These are phyloP conservation scores for Gallinago solitaria DNA, from an alignment of 2,797 vertebrate genomes.

Conservation along the genomic window DNA sequence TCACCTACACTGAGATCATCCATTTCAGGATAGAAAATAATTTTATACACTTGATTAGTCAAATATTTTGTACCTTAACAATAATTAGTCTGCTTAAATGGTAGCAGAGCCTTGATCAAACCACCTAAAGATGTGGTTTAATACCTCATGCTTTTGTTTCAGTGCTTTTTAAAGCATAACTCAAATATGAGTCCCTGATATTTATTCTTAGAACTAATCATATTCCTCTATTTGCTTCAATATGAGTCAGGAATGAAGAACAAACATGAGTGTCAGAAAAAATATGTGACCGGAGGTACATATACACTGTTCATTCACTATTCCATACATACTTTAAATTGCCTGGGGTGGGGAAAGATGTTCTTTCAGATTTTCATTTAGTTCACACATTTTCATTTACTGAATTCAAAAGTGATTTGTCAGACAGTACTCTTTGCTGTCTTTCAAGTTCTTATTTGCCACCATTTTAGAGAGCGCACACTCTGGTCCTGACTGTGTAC, in stretches of 20 bases:
- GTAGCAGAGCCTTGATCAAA: neutral
- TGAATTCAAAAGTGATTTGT: neutral
- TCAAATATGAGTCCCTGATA: neutral
- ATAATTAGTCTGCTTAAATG: neutral
- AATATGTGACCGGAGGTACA: neutral
- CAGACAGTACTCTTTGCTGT: neutral
- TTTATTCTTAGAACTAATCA: neutral
- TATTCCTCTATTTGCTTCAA: conserved; percentile 10
- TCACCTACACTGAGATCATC: neutral
- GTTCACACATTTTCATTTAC: neutral
- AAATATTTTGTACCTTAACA: neutral
- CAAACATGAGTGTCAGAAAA: neutral
- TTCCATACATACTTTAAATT: neutral
- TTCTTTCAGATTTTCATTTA: neutral
- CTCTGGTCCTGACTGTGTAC: neutral
- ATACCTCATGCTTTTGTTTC: neutral
- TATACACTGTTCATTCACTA: neutral
- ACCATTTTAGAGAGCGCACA: neutral
- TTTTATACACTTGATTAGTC: neutral
- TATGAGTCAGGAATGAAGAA: conserved; percentile 1
- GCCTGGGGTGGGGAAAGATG: neutral
- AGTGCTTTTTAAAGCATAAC: neutral
- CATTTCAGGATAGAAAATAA: neutral
- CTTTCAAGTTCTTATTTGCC: neutral
- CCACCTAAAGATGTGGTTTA: neutral